phyloP scores from a whole-genome alignment of 2,113 vertebrate species.

The Nymphicus hollandicus region DNA sequence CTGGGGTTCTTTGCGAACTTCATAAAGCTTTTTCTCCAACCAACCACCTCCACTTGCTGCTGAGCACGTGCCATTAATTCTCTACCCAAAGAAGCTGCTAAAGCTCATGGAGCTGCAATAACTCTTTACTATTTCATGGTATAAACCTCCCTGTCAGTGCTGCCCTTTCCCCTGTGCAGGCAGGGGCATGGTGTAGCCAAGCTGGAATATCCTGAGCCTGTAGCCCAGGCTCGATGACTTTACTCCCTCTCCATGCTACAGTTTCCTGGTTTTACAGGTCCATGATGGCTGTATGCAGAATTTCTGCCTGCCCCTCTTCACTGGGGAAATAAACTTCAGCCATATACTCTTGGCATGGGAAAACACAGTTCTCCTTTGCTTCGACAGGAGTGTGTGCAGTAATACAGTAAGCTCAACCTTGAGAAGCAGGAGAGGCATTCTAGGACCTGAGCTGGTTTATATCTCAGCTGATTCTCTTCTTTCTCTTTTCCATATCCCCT shows the following conservation, averaged over 20 bases:
- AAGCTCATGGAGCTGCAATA: not conserved
- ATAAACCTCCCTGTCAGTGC: not conserved
- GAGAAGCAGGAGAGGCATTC: not conserved
- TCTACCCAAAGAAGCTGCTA: not conserved
- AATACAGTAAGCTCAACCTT: conserved; percentile 17
- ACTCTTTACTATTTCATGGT: not conserved
- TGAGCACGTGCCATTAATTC: not conserved
- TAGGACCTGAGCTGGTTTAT: conserved; percentile 49
- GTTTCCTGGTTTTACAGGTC: not conserved
- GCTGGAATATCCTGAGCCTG: accelerated
- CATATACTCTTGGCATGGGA: not conserved
- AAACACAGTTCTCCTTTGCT: not conserved
- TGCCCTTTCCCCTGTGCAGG: accelerated
- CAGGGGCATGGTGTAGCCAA: accelerated
- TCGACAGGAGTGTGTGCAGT: not conserved
- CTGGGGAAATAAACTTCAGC: not conserved
- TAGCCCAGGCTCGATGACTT: not conserved
- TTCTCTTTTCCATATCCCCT: conserved; percentile 47
- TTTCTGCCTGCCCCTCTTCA: not conserved
- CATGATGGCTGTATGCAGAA: accelerated
- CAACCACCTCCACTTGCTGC: not conserved
- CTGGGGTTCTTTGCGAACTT: not conserved
- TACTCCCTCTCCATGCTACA: not conserved
- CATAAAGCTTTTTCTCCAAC: not conserved
- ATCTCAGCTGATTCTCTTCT: conserved; percentile 59